A percentile compares a stretch with the other conserved stretches of the same genome.
These are phyloP conservation scores for Micropterix aruncella DNA, from an alignment of 2,888 invertebrate genomes.

Conservation along the genomic window DNA sequence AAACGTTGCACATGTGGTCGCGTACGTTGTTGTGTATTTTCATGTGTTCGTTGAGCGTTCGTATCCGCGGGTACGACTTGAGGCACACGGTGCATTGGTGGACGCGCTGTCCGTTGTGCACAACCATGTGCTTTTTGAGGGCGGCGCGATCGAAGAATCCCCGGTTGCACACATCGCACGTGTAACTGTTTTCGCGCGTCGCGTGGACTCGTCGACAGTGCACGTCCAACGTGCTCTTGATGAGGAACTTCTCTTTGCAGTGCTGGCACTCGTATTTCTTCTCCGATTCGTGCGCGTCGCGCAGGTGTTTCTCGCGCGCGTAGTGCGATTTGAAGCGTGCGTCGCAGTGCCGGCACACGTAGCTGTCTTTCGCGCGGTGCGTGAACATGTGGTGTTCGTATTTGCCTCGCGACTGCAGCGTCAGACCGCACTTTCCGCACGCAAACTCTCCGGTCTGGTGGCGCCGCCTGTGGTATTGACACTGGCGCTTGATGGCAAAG, in stretches of 20 bases:
- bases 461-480: slow-evolving; percentile 16
- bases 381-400: background rate
- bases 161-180: background rate
- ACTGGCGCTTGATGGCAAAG: slow-evolving; percentile 19
- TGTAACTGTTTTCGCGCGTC: background rate
- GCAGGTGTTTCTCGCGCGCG: background rate
- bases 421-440: background rate
- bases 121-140: background rate
- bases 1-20: slow-evolving; percentile 9
- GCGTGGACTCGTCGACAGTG: background rate
- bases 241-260: background rate
- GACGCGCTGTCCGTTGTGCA: background rate
- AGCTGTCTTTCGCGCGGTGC: background rate
- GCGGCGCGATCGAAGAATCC: background rate
- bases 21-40: slow-evolving; percentile 18
- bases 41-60: slow-evolving; percentile 28
- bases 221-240: background rate
- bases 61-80: slow-evolving; percentile 18
- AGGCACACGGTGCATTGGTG: slow-evolving; percentile 19
- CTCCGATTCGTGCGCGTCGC: background rate
- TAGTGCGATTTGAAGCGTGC: background rate
- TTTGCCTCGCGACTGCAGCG: background rate
- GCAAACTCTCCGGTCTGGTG: slow-evolving; percentile 14
- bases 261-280: background rate
- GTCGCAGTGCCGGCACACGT: background rate